phyloP scores from a whole-genome alignment of 2,113 vertebrate genomes.

The Clarias macrocephalus region DNA sequence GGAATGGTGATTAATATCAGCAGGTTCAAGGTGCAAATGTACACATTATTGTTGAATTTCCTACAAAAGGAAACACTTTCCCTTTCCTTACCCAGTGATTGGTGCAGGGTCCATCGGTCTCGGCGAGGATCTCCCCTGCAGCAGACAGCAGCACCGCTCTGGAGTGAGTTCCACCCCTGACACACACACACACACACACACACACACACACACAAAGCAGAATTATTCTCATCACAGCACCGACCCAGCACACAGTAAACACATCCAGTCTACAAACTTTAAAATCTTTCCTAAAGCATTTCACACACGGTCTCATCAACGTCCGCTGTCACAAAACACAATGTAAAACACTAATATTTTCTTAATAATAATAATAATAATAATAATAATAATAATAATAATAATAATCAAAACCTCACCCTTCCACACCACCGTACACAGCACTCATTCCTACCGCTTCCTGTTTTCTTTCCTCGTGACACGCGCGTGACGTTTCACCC shows the following conservation, averaged over 20 bases:
- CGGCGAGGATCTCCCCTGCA: constrained; percentile 80
- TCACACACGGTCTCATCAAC: neutral
- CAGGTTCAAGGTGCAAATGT: neutral
- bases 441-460: constrained; percentile 52
- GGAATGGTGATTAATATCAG: too few relatives aligned
- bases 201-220: neutral
- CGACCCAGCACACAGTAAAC: neutral
- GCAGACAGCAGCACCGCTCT: constrained; percentile 79
- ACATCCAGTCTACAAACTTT: too few relatives aligned
- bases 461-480: constrained; percentile 53
- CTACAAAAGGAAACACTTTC: neutral
- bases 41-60: neutral
- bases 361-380: too few relatives aligned
- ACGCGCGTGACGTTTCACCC: neutral
- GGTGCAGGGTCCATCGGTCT: constrained; percentile 81
- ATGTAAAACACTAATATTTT: neutral
- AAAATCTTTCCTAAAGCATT: neutral
- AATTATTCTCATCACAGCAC: neutral
- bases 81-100: constrained; percentile 83
- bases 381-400: neutral
- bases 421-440: constrained; percentile 61
- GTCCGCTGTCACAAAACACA: neutral
- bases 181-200: neutral
- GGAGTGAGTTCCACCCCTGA: constrained; percentile 84
- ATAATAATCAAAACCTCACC: constrained; percentile 45